Evolutionary conservation across 2,888 invertebrate genomes (phyloP).

Genomic region (Neocrepidodera transversa): DNA sequence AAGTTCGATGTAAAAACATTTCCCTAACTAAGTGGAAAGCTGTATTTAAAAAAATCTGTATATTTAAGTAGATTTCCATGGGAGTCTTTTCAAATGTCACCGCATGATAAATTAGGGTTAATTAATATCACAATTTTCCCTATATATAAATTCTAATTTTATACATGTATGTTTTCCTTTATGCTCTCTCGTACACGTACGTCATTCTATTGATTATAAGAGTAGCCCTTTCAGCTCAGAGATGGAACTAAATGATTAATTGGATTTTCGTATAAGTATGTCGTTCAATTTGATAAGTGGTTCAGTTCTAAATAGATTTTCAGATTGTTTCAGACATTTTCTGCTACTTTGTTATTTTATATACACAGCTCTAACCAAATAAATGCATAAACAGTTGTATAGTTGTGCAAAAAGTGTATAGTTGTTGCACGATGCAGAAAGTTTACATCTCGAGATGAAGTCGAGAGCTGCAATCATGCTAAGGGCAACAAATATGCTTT

Average conservation of each 20-base stretch:
- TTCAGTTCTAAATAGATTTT: constrained; percentile 49
- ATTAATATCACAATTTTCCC: neutral
- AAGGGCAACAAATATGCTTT: no score
- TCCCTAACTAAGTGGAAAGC: no score
- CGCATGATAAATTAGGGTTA: constrained; percentile 9
- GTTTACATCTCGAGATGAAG: no score
- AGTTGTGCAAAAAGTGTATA: no score
- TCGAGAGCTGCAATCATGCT: no score
- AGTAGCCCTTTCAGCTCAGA: constrained; percentile 57
- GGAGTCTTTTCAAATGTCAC: neutral
- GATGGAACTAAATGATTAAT: constrained; percentile 58
- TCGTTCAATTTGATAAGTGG: constrained; percentile 57
- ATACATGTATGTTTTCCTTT: constrained; percentile 6
- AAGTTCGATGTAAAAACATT: no score
- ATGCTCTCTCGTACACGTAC: constrained; percentile 14
- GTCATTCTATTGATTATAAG: constrained; percentile 54
- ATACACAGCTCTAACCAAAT: no score
- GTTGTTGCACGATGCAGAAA: no score
- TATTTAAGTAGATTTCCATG: no score
- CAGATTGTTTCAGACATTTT: constrained; percentile 30
- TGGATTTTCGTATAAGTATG: constrained; percentile 58
- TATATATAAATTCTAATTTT: constrained; percentile 1
- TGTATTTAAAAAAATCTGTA: no score
- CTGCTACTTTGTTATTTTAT: neutral
- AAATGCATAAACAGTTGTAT: no score